Conservation (phyloP, 2,113 vertebrate genomes). For the Arothron firmamentum region DNA sequence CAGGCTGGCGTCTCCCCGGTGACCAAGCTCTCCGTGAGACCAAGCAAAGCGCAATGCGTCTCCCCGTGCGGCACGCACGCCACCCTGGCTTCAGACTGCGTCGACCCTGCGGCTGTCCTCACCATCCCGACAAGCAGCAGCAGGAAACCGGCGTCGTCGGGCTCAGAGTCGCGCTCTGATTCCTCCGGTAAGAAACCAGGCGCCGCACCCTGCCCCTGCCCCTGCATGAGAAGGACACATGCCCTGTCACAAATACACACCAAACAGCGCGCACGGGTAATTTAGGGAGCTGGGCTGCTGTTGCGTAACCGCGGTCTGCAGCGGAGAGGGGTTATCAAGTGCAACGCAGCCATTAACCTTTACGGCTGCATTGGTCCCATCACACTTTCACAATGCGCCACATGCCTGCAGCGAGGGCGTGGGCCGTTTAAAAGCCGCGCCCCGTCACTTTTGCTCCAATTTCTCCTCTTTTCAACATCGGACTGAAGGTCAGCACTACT, state of each 20-base stretch:
- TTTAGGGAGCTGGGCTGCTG: conserved; percentile 38
- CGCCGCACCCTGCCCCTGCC: conserved; percentile 45
- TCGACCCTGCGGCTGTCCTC: conserved; percentile 84
- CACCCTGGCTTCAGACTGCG: conserved; percentile 74
- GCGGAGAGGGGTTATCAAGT: conserved; percentile 38
- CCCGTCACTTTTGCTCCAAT: conserved; percentile 23
- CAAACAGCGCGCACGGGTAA: conserved; percentile 57
- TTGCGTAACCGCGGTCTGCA: conserved; percentile 50
- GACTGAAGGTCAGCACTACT: conserved; percentile 37
- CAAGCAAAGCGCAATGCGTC: conserved; percentile 64
- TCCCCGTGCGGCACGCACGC: conserved; percentile 58
- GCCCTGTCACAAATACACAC: conserved; percentile 20
- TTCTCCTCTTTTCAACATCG: conserved; percentile 14
- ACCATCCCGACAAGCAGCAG: conserved; percentile 77
- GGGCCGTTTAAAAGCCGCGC: conserved; percentile 58
- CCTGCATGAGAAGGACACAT: conserved; percentile 13
- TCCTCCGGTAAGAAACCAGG: conserved; percentile 86
- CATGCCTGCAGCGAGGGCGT: conserved; percentile 19
- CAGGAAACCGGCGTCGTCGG: conserved; percentile 86
- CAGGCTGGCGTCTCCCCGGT: conserved; percentile 29
- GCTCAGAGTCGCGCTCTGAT: conserved; percentile 89
- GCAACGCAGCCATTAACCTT: conserved; percentile 7
- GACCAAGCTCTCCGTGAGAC: conserved; percentile 48
- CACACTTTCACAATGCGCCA: conserved; percentile 11
- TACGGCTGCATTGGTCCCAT: conserved; percentile 4